Percentiles rank a stretch among this genome's conserved stretches.
These are phyloP conservation scores for Uropsilus gracilis DNA, from an alignment of 2,113 vertebrate genomes.

Conservation along the genomic window DNA sequence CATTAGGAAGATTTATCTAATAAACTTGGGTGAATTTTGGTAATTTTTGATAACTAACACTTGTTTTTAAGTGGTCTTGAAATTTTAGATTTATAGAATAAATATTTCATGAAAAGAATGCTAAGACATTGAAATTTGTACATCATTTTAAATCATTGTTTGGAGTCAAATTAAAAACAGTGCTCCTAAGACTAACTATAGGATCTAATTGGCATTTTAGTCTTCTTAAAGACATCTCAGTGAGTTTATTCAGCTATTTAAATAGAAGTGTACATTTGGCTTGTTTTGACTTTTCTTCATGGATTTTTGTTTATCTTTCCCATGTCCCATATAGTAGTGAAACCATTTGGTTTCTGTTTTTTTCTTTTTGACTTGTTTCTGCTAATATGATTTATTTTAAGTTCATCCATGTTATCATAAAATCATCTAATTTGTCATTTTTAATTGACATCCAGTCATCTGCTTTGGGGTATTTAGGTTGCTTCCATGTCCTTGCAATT, in stretches of 20 bases:
- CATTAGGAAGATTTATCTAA: background rate
- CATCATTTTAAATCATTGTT: background rate
- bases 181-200: background rate
- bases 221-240: background rate
- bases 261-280: background rate
- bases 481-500: too few relatives aligned
- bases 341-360: too few relatives aligned
- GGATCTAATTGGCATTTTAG: background rate
- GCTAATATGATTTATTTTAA: too few relatives aligned
- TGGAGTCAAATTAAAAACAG: background rate
- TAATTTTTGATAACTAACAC: background rate
- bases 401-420: too few relatives aligned
- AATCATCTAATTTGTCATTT: too few relatives aligned
- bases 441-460: too few relatives aligned
- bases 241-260: background rate
- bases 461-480: too few relatives aligned
- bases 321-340: too few relatives aligned
- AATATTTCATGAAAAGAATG: background rate
- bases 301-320: too few relatives aligned
- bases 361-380: too few relatives aligned
- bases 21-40: conserved; percentile 18
- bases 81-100: background rate
- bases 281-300: background rate
- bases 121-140: background rate
- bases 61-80: conserved; percentile 31